phyloP scores from a whole-genome alignment of 2,888 invertebrate genomes.

The Lutraria lutraria region DNA sequence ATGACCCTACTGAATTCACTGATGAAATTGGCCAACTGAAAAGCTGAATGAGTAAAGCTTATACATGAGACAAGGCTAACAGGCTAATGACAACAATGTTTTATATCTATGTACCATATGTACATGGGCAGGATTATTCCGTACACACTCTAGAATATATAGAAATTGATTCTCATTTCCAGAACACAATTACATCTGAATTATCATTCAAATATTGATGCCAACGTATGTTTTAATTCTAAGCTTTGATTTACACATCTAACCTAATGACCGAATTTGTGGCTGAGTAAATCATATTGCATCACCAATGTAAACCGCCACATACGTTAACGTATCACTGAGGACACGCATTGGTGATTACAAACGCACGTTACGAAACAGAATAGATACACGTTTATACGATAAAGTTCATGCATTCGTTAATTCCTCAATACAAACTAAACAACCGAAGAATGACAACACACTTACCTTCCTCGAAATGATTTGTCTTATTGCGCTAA shows the following conservation, averaged over 20 bases:
- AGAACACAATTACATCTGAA: neutral
- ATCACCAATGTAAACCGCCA: neutral
- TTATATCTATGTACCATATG: too few relatives aligned
- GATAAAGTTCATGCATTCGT: too few relatives aligned
- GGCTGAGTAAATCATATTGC: neutral
- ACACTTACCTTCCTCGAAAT: conserved; percentile 27
- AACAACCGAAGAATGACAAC: neutral
- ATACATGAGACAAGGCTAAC: too few relatives aligned
- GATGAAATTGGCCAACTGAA: too few relatives aligned
- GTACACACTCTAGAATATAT: too few relatives aligned
- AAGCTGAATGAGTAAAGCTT: too few relatives aligned
- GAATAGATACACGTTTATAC: too few relatives aligned
- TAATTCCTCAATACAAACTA: neutral
- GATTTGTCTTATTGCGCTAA: conserved; percentile 25
- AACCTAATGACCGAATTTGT: neutral
- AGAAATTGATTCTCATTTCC: neutral
- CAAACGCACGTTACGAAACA: neutral
- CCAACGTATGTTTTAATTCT: neutral
- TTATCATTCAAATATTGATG: neutral
- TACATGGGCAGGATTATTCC: too few relatives aligned
- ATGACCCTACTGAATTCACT: too few relatives aligned
- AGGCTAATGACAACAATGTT: too few relatives aligned
- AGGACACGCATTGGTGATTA: neutral
- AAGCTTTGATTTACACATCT: neutral
- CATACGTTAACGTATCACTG: neutral